These are phyloP conservation scores for Gobiocypris rarus DNA, from an alignment of 2,113 vertebrate genomes.

Conservation along the genomic window DNA sequence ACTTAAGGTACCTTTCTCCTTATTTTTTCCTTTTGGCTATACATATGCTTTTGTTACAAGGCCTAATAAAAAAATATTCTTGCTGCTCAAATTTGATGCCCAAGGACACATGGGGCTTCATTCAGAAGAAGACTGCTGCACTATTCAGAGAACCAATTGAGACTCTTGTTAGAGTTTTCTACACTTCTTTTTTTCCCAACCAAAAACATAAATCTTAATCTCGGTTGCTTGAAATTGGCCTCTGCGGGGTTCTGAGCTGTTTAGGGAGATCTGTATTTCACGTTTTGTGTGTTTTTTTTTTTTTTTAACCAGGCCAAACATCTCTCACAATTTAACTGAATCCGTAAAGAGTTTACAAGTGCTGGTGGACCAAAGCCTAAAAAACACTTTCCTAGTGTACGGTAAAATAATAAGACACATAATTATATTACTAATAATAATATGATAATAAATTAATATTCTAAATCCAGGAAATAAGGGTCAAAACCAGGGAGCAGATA, in stretches of 20 bases:
- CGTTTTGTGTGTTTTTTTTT: neutral
- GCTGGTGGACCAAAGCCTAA: neutral
- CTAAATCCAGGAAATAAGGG: no score
- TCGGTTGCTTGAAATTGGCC: conserved; percentile 10
- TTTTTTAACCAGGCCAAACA: conserved; percentile 19
- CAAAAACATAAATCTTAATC: conserved; percentile 17
- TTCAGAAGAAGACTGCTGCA: conserved; percentile 14
- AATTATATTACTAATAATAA: neutral
- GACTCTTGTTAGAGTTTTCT: conserved; percentile 24
- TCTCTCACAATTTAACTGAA: neutral
- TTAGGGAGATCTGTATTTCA: conserved; percentile 8
- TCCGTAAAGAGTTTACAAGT: neutral
- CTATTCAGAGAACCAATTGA: conserved; percentile 4
- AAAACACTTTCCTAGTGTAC: neutral
- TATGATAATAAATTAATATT: no score
- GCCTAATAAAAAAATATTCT: neutral
- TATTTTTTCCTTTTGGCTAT: neutral
- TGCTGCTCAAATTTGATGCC: neutral
- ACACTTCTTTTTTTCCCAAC: neutral
- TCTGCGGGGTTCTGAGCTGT: conserved; percentile 3
- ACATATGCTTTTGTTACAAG: neutral
- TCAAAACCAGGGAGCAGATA: no score
- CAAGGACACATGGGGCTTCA: conserved; percentile 4
- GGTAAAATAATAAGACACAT: neutral
- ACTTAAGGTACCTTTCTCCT: neutral